phyloP scores from a whole-genome alignment of 2,888 invertebrate genomes.

The Fissipunctia ypsillon region DNA sequence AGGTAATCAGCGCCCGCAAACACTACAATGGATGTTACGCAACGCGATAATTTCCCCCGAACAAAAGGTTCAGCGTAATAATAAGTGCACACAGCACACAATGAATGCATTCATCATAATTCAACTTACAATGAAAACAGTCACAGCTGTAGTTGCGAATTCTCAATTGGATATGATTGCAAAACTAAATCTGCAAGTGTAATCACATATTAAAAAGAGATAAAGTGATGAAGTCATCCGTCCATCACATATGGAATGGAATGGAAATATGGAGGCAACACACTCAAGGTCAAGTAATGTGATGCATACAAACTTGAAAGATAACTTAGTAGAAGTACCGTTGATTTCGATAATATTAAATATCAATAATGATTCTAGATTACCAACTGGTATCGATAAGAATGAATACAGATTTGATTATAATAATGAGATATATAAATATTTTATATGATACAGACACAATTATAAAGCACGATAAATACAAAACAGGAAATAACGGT shows the following conservation, averaged over 20 bases:
- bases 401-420: slow-evolving; percentile 10
- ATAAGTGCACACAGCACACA: slow-evolving; percentile 75
- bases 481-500: slow-evolving; percentile 7
- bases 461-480: neutral
- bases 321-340: slow-evolving; percentile 12
- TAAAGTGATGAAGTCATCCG: slow-evolving; percentile 50
- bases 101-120: slow-evolving; percentile 83
- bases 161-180: slow-evolving; percentile 76
- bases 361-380: slow-evolving; percentile 7
- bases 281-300: slow-evolving; percentile 37
- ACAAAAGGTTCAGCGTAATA: slow-evolving; percentile 81
- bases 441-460: neutral
- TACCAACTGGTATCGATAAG: slow-evolving; percentile 3
- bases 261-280: slow-evolving; percentile 26
- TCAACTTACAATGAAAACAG: slow-evolving; percentile 81
- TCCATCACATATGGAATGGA: slow-evolving; percentile 40
- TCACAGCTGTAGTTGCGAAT: slow-evolving; percentile 75
- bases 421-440: neutral
- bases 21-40: slow-evolving; percentile 78
- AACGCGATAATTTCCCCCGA: slow-evolving; percentile 81
- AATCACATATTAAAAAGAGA: slow-evolving; percentile 58
- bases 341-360: slow-evolving; percentile 12
- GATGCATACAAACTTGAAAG: slow-evolving; percentile 34
- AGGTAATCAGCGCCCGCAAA: slow-evolving; percentile 71
- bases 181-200: slow-evolving; percentile 60